Evolutionary conservation across 2,113 vertebrate genomes (phyloP), one percentile per base, ranked within the genome.

Genomic region (Gavialis gangeticus): DNA sequence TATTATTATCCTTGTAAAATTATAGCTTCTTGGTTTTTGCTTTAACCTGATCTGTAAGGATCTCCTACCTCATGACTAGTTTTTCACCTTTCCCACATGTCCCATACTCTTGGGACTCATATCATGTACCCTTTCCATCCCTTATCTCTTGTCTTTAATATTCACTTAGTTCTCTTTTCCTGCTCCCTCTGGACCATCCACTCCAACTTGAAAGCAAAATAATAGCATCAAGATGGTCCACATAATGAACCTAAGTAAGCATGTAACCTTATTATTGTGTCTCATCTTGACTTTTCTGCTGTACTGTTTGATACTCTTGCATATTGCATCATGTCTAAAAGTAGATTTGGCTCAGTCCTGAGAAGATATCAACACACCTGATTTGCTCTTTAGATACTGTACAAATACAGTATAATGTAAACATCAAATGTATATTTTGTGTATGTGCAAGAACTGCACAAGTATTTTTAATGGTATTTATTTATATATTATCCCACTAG

Each of bases 211-310:
- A 83, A 91, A 88, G 37, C 12, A 30, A 84, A 92, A 60, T 12
- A 55, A 17, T 75, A 3, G 2, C 76, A 79, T 92, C 76, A 85
- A 85, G 30, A 87, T 90, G 28, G 37, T 62, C 27, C 22, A 22
- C 9, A 13, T 91, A 85, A 89, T 82, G 27, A 95, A 88, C 27
- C 30, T 76, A 80, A 87, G 34, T 81, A 71, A 88, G 75, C 69
- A 2, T 84, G 25, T 91, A 91, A 95, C 86, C 59, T 83, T 92
- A 7, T 46, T 87, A 78, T 15, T 76, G 14, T 79, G 69, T 89
- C 27, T 89, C 59, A 71, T 86, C 30, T 7, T 95, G 3, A 27
- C 1, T 79, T 82, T 87, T 90, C 90, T 10, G 16, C 6, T 14
- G 71, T 34, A 12, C 83, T 91, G 10, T 55, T 10, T 92, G 9